A percentile compares a stretch with the other conserved stretches of the same genome.
phyloP scores from a whole-genome alignment of 2,113 vertebrate species.

The Naja naja region DNA sequence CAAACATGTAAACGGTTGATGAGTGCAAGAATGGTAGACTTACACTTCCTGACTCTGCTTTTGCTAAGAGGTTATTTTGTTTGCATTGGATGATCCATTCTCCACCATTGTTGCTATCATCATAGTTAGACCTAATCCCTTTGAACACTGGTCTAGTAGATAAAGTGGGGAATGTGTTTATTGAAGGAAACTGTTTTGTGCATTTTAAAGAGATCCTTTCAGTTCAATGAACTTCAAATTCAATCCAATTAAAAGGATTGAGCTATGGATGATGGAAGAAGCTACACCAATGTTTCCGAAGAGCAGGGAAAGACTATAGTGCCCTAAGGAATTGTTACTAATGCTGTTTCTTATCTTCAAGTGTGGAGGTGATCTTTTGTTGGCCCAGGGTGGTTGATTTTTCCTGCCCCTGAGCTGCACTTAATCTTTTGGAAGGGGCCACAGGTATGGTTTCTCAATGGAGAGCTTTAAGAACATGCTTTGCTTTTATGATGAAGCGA shows the following conservation, averaged over 20 bases:
- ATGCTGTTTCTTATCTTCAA: background rate
- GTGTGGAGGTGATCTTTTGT: background rate
- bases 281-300: too few species aligned
- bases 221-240: background rate
- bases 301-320: background rate
- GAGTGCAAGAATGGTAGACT: background rate
- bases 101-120: background rate
- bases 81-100: background rate
- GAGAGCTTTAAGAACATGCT: background rate
- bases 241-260: background rate
- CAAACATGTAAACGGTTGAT: background rate
- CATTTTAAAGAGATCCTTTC: background rate
- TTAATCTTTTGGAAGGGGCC: background rate
- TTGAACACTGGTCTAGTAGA: background rate
- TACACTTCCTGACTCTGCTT: background rate
- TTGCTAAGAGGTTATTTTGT: background rate
- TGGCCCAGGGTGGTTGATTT: background rate
- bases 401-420: background rate
- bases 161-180: background rate
- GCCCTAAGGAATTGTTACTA: background rate
- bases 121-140: background rate
- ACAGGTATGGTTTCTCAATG: background rate
- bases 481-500: background rate
- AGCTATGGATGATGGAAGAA: background rate
- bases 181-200: background rate